Evolutionary conservation across 35 echinoderm and acorn worm species (phyloP).

Genomic region (Apostichopus parvimensis): DNA sequence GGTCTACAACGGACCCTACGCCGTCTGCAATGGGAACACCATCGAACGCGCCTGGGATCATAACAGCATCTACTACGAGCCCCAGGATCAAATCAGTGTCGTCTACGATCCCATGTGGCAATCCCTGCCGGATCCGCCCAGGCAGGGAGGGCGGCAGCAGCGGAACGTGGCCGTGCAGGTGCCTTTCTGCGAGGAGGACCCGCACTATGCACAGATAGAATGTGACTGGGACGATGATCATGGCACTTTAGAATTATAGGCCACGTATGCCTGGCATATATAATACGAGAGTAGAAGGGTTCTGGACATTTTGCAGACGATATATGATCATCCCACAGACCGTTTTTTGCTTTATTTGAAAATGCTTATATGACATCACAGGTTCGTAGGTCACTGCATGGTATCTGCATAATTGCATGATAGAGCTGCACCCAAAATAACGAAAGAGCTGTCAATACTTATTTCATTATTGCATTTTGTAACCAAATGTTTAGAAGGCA

Average conservation of each 20-base stretch:
- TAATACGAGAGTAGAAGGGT: too few species aligned
- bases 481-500: too few species aligned
- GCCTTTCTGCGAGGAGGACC: conserved; percentile 75
- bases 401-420: too few species aligned
- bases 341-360: too few species aligned
- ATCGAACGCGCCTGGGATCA: conserved; percentile 68
- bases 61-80: conserved; percentile 87
- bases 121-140: conserved; percentile 20
- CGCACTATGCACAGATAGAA: conserved; percentile 80
- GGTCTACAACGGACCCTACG: conserved; percentile 49
- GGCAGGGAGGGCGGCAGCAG: conserved; percentile 37
- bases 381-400: too few species aligned
- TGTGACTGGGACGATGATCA: conserved; percentile 87
- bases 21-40: conserved; percentile 38
- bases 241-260: conserved; percentile 61
- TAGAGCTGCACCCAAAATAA: too few species aligned
- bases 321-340: too few species aligned
- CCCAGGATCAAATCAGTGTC: conserved; percentile 77
- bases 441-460: too few species aligned
- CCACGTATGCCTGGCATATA: too few species aligned
- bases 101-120: conserved; percentile 68
- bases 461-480: too few species aligned
- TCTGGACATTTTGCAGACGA: too few species aligned
- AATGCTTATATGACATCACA: too few species aligned
- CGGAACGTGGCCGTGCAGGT: conserved; percentile 83